A percentile compares a stretch with the other conserved stretches of the same genome.
These are phyloP conservation scores for Trichomalopsis sarcophagae DNA, from an alignment of 1,140 invertebrate genomes.

Conservation along the genomic window DNA sequence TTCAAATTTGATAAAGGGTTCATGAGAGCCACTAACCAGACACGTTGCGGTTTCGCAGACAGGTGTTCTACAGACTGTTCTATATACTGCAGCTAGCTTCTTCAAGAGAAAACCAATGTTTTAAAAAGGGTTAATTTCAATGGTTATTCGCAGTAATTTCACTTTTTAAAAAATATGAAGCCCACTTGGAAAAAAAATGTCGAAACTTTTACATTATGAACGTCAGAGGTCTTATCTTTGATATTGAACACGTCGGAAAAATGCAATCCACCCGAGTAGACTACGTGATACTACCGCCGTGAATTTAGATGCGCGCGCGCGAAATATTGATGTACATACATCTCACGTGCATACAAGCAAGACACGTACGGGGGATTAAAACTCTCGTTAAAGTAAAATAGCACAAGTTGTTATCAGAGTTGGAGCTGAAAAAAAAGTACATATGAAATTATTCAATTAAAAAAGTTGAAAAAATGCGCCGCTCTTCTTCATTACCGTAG, in stretches of 20 bases:
- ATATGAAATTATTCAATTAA: conserved; percentile 43
- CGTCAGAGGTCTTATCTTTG: conserved; percentile 33
- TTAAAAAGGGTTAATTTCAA: neutral
- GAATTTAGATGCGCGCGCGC: conserved; percentile 39
- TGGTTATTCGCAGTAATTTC: too few species aligned
- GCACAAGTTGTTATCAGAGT: conserved; percentile 39
- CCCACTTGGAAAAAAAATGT: neutral
- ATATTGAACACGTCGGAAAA: conserved; percentile 37
- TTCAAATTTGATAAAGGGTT: neutral
- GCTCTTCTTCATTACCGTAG: conserved; percentile 8
- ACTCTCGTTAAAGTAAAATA: conserved; percentile 50
- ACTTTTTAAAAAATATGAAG: neutral
- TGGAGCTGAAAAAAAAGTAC: conserved; percentile 21
- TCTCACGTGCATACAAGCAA: conserved; percentile 30
- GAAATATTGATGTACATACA: conserved; percentile 49
- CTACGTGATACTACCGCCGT: conserved; percentile 25
- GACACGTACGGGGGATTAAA: conserved; percentile 48
- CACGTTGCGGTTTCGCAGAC: conserved; percentile 8
- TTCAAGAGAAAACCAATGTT: neutral
- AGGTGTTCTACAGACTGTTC: neutral
- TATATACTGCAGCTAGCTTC: neutral
- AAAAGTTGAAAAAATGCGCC: conserved; percentile 30
- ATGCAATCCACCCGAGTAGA: conserved; percentile 32
- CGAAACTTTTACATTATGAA: conserved; percentile 3
- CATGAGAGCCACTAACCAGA: neutral